Base-by-base conservation (phyloP, 2,888 invertebrate genomes). In the Seira sanloemensis region DNA sequence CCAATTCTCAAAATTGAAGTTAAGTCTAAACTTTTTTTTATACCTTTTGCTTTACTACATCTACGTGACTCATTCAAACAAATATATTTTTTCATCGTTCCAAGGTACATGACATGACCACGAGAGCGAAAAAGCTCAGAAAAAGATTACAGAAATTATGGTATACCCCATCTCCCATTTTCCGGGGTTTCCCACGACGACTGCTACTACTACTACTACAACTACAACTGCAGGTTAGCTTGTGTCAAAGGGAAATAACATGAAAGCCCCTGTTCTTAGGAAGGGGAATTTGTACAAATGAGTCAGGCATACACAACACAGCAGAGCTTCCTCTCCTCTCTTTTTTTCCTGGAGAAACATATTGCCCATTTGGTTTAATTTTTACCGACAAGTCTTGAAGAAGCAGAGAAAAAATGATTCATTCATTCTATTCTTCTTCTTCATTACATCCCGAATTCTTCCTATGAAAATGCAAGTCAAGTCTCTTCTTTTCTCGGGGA, bases 61-160 rank as follows among this genome's bases (percentile, higher is more conserved):
- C 24, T 62, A 76, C 76, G 82, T 82, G 82, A 82, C 76, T 82
- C 76, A 76, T 62, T 75, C 68, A n/a, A n/a, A n/a, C n/a, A n/a
- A n/a, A n/a, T n/a, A n/a, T n/a, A n/a, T n/a, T n/a, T n/a, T n/a
- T n/a, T n/a, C 2, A 21, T 19, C 23, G 67, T n/a, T 67, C 12
- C 23, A 66, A 7, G 4, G 25, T 50, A 65, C 73, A 73, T 73
- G 67, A 79, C 73, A 79, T 73, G 79, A 73, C 62, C 65, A 66
- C 72, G 18, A 78, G 25, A 67, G 58, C n/a, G n/a, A 27, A 50
- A 68, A 46, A 75, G 27, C n/a, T n/a, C n/a, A n/a, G n/a, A n/a
- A n/a, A n/a, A n/a, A n/a, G n/a, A n/a, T n/a, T n/a, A n/a, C n/a
- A n/a, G n/a, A n/a, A n/a, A n/a, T n/a, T n/a, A n/a, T n/a, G n/a